Evolutionary conservation across 1,140 invertebrate species (phyloP).

Genomic region (Cydia splendana): DNA sequence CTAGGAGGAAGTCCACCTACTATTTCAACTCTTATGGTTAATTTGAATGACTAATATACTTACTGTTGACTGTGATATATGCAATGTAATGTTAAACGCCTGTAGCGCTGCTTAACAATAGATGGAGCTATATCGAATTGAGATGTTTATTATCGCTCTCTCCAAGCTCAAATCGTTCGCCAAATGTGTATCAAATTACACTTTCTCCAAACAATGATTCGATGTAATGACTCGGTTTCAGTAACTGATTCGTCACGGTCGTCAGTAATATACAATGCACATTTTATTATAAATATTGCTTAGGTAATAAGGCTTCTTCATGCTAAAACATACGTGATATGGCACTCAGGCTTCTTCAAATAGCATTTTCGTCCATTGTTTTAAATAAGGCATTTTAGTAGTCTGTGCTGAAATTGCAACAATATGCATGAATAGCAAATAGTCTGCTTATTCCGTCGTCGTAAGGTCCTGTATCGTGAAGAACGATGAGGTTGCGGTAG

Average conservation of each 20-base stretch:
- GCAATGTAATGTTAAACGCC: not conserved
- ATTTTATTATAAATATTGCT: not conserved
- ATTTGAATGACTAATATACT: too few species aligned
- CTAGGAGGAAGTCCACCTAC: too few species aligned
- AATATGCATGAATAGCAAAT: not conserved
- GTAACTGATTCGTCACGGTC: not conserved
- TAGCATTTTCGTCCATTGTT: not conserved
- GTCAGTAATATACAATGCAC: not conserved
- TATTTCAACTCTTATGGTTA: too few species aligned
- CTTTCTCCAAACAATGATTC: not conserved
- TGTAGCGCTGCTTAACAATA: not conserved
- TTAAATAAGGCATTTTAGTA: conserved; percentile 4
- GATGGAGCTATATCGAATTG: not conserved
- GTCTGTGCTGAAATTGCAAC: not conserved
- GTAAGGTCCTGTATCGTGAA: not conserved
- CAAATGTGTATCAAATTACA: conserved; percentile 27
- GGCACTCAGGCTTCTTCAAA: not conserved
- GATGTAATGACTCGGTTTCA: not conserved
- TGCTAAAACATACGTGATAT: not conserved
- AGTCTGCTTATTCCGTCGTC: not conserved
- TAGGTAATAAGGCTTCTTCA: not conserved
- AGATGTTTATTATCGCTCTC: conserved; percentile 7
- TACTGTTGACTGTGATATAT: too few species aligned
- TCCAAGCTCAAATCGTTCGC: conserved; percentile 9
- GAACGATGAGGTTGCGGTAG: not conserved